Conservation (phyloP, 2,113 vertebrate species). For the Aldabrachelys gigantea region DNA sequence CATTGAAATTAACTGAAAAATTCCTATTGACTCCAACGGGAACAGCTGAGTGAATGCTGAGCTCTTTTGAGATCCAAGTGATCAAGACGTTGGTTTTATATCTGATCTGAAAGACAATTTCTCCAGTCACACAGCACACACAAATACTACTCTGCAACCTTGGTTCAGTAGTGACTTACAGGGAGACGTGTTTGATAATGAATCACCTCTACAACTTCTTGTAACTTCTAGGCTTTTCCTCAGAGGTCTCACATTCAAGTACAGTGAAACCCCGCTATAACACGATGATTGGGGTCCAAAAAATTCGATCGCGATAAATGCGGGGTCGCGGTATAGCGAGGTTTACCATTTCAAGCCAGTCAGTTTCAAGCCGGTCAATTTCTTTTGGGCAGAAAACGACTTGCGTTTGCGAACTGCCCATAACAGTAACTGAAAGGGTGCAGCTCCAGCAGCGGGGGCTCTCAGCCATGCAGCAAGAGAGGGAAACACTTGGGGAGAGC, state of each 20-base stretch:
- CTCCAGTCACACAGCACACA: neutral
- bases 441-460: too few relatives aligned
- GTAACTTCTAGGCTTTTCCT: neutral
- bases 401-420: too few relatives aligned
- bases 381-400: too few relatives aligned
- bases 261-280: too few relatives aligned
- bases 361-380: too few relatives aligned
- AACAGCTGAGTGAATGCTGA: neutral
- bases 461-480: too few relatives aligned
- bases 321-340: too few relatives aligned
- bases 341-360: too few relatives aligned
- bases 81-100: accelerated
- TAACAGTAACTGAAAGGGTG: too few relatives aligned
- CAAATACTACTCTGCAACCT: neutral
- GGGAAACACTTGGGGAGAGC: too few relatives aligned
- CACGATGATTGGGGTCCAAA: too few relatives aligned
- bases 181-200: neutral
- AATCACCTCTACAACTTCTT: neutral
- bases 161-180: neutral
- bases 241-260: neutral
- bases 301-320: too few relatives aligned
- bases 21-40: neutral
- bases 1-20: neutral
- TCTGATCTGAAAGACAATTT: neutral
- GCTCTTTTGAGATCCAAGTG: neutral